phyloP scores from a whole-genome alignment of 2,888 invertebrate species.

The Lasius fuliginosus region DNA sequence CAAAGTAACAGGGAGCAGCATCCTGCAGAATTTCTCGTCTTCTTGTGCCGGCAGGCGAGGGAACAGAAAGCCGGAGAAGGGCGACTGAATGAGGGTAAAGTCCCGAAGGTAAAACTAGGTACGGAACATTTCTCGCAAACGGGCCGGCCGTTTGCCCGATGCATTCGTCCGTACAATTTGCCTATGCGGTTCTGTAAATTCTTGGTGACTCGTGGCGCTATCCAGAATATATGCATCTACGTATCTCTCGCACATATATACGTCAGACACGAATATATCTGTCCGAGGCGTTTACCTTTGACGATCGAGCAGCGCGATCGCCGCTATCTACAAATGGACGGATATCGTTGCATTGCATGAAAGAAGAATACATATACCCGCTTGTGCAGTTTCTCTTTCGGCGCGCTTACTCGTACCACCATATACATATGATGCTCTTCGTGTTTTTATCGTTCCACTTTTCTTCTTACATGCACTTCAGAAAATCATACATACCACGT shows the following conservation, averaged over 20 bases:
- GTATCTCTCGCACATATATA: not conserved
- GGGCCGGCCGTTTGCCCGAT: conserved; percentile 48
- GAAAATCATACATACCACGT: conserved; percentile 44
- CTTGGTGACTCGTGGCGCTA: conserved; percentile 51
- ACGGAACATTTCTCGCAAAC: conserved; percentile 48
- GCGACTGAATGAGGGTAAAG: conserved; percentile 40
- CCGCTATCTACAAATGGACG: conserved; percentile 29
- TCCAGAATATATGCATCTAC: conserved; percentile 9
- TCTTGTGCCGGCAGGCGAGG: conserved; percentile 1
- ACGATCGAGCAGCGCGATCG: conserved; percentile 31
- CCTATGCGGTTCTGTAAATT: conserved; percentile 65
- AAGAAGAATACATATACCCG: conserved; percentile 36
- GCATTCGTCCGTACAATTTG: conserved; percentile 69
- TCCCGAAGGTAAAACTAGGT: conserved; percentile 45
- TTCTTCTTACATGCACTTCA: conserved; percentile 55
- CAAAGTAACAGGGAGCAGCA: conserved; percentile 42
- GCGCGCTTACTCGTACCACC: not conserved
- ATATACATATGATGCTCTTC: not conserved
- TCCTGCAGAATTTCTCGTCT: conserved; percentile 53
- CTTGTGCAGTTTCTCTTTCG: conserved; percentile 28
- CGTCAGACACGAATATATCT: conserved; percentile 36
- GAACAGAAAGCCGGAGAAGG: not conserved
- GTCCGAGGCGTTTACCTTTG: conserved; percentile 49
- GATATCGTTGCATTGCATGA: conserved; percentile 32
- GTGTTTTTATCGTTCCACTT: conserved; percentile 47